Base-by-base conservation (phyloP, 2,888 invertebrate genomes). In the Drosophila merina region DNA sequence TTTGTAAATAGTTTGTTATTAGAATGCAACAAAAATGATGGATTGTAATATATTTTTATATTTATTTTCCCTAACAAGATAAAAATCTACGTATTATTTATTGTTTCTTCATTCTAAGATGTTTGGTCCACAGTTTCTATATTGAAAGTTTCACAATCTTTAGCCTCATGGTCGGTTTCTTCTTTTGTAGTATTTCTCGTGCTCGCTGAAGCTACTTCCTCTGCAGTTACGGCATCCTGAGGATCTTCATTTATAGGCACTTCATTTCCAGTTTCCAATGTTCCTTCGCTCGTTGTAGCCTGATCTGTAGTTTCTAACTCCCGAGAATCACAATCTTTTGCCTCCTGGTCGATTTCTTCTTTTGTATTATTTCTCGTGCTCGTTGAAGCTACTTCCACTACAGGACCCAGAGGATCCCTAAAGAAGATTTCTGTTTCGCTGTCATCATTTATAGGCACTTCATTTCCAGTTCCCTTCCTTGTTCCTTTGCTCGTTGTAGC, bases 1-100 rank as follows among this genome's bases (percentile, higher is more conserved):
- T 40, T 70, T 71, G 64, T 76, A 66, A 57, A 72, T 63, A 54
- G 31, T 20, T 70, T 42, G n/a, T 48, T 25, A 47, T 45, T 40
- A 12, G 6, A 66, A 48, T 47, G 14, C 6, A 12, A 12, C 12
- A 42, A 0, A 5, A 28, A 26, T 3, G 10, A 40, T 40, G 6
- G 38, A 12, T 6, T 40, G n/a, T 40, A 40, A 40, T 40, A 6
- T 40, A 40, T 1, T 40, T 2, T 7, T 12, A 20, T 20, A 20
- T 20, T 20, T 20, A 20, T 20, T 20, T 20, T 20, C 20, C 20
- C 20, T 20, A 20, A 20, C 20, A 20, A 20, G 20, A 20, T 20
- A 20, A 20, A 20, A 20, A 20, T 20, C 20, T 20, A 20, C 20
- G 20, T 20, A 20, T 20, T 20, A 20, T 3, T 7, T 40, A 1